Percentiles rank a stretch among this genome's conserved stretches.
These are phyloP conservation scores for Mesoligia furuncula DNA, from an alignment of 2,888 invertebrate species.

Conservation along the genomic window DNA sequence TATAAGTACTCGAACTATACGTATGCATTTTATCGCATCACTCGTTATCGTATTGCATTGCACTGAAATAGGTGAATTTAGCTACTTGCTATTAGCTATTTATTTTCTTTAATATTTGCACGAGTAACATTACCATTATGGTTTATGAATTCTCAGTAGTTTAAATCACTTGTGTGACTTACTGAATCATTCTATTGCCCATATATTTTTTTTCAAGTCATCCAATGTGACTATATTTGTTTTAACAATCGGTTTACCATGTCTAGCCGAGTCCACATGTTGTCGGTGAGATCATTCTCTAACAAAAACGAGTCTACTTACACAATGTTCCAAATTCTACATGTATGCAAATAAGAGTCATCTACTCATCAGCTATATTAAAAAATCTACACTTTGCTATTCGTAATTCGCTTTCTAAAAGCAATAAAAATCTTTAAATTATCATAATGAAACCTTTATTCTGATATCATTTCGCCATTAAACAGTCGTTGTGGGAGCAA, in stretches of 20 bases:
- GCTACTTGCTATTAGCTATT: conserved; percentile 35
- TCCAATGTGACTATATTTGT: conserved; percentile 60
- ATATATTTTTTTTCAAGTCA: conserved; percentile 25
- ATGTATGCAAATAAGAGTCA: conserved; percentile 60
- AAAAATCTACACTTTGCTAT: conserved; percentile 43
- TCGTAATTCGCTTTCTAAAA: conserved; percentile 61
- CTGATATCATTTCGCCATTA: conserved; percentile 60
- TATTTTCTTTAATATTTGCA: conserved; percentile 37
- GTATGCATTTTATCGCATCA: conserved; percentile 34
- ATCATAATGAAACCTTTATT: conserved; percentile 64
- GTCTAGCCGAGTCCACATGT: conserved; percentile 73
- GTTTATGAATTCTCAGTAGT: conserved; percentile 20
- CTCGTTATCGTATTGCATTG: conserved; percentile 50
- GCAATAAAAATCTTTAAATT: conserved; percentile 56
- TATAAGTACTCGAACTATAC: conserved; percentile 12
- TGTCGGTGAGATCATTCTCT: conserved; percentile 75
- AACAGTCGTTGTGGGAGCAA: conserved; percentile 59
- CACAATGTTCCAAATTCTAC: conserved; percentile 62
- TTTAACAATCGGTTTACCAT: conserved; percentile 47
- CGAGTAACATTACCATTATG: conserved; percentile 18
- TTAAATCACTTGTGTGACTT: conserved; percentile 43
- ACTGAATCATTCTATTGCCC: conserved; percentile 54
- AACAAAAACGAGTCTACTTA: conserved; percentile 66
- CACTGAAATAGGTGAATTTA: conserved; percentile 45
- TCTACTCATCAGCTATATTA: conserved; percentile 35